phyloP scores from a whole-genome alignment of 37 sponge, comb jelly and placozoan species.

The Spongilla lacustris region DNA sequence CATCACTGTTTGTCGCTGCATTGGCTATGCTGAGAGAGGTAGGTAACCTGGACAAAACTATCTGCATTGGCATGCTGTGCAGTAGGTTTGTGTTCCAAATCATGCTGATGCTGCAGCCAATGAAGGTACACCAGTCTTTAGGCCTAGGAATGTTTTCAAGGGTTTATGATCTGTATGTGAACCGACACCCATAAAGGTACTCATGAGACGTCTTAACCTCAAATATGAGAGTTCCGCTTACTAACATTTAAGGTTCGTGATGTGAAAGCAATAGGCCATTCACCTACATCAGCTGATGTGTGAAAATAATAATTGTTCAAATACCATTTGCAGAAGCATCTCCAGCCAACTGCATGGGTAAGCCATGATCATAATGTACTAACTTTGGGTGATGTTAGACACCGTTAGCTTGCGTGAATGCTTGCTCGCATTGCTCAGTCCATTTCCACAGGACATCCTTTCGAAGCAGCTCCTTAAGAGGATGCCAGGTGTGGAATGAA shows the following conservation, averaged over 20 bases:
- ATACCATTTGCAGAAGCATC: constrained; percentile 42
- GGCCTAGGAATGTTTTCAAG: constrained; percentile 9
- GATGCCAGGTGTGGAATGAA: constrained; percentile 46
- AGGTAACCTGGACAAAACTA: constrained; percentile 44
- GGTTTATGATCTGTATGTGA: constrained; percentile 45
- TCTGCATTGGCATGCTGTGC: constrained; percentile 56
- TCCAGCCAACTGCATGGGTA: not conserved
- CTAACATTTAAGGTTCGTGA: constrained; percentile 21
- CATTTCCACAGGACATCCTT: constrained; percentile 14
- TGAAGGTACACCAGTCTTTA: constrained; percentile 37
- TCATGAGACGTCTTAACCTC: constrained; percentile 46
- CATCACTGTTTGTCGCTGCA: no score
- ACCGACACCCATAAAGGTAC: constrained; percentile 65
- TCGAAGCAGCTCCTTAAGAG: constrained; percentile 24
- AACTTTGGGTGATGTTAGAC: constrained; percentile 6
- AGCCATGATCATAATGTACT: constrained; percentile 11
- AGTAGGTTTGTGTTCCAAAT: constrained; percentile 29
- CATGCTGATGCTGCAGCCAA: constrained; percentile 48
- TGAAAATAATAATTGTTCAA: constrained; percentile 33
- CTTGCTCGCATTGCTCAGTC: not conserved
- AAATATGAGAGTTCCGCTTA: constrained; percentile 22
- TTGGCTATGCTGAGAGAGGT: not conserved
- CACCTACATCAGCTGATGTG: constrained; percentile 7
- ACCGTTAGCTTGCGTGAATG: constrained; percentile 8
- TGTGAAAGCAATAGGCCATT: constrained; percentile 47